phyloP scores from a whole-genome alignment of 2,888 invertebrate genomes.

The Athalia cordata region DNA sequence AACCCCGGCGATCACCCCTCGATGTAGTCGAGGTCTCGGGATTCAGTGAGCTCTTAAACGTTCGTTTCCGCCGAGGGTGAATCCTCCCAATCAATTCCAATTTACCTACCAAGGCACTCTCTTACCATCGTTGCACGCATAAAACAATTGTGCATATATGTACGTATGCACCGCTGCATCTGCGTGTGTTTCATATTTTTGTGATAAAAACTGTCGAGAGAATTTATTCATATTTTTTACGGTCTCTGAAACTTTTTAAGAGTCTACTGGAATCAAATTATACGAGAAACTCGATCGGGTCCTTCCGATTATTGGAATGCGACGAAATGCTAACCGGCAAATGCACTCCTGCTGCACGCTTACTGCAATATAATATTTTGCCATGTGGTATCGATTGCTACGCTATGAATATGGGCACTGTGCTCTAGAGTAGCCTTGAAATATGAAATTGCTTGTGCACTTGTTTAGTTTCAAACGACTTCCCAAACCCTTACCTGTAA shows the following conservation, averaged over 20 bases:
- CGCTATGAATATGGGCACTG: too few relatives aligned
- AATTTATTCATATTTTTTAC: not conserved
- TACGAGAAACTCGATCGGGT: too few relatives aligned
- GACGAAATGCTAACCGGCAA: too few relatives aligned
- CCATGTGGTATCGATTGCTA: too few relatives aligned
- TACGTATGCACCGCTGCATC: not conserved
- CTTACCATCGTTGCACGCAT: not conserved
- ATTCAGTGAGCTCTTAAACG: slow-evolving; percentile 63
- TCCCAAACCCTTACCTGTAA: slow-evolving; percentile 75
- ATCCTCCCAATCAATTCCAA: slow-evolving; percentile 57
- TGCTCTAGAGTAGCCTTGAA: too few relatives aligned
- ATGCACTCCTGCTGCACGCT: too few relatives aligned
- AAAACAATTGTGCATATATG: not conserved
- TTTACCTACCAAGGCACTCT: not conserved
- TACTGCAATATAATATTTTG: too few relatives aligned
- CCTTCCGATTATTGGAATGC: too few relatives aligned
- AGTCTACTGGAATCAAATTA: too few relatives aligned
- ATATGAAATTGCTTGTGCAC: too few relatives aligned
- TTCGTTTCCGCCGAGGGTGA: slow-evolving; percentile 62
- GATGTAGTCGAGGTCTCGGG: slow-evolving; percentile 2
- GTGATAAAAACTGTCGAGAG: too few relatives aligned
- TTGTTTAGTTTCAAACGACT: too few relatives aligned
- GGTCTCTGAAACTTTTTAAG: not conserved
- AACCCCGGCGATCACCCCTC: not conserved
- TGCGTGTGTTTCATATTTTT: not conserved